These are phyloP conservation scores for Dinothrombium tinctorium DNA, from an alignment of 1,140 invertebrate genomes.

Conservation along the genomic window DNA sequence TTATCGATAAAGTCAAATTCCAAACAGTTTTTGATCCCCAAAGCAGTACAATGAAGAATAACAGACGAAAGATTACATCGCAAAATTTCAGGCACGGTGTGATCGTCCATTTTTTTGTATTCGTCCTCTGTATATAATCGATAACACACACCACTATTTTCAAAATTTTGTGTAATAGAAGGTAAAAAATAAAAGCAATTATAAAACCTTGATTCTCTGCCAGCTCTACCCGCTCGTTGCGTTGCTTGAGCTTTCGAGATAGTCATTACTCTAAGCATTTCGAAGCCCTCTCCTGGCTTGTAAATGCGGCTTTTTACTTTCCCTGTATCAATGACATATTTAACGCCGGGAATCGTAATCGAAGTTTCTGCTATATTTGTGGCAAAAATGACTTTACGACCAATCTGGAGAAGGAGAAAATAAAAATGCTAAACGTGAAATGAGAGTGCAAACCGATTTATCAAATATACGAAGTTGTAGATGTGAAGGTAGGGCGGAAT, in stretches of 20 bases:
- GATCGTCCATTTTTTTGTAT: conserved; percentile 40
- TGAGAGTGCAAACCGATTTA: conserved; percentile 24
- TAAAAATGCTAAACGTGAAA: conserved; percentile 3
- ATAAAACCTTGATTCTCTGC: conserved; percentile 36
- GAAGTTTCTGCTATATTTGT: conserved; percentile 97
- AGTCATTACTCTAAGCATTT: conserved; percentile 50
- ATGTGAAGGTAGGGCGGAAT: conserved; percentile 47
- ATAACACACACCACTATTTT: conserved; percentile 23
- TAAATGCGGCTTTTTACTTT: conserved; percentile 57
- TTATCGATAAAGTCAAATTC: conserved; percentile 79
- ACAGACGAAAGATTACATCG: conserved; percentile 47
- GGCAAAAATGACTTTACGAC: conserved; percentile 69
- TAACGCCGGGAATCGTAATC: conserved; percentile 78
- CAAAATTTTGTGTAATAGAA: background rate
- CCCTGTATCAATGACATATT: conserved; percentile 81
- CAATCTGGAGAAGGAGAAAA: conserved; percentile 7
- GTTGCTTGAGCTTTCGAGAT: conserved; percentile 76
- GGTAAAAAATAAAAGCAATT: background rate
- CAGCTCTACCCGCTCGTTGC: conserved; percentile 72
- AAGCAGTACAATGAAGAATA: conserved; percentile 52
- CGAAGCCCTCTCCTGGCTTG: conserved; percentile 54
- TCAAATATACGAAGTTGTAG: conserved; percentile 56
- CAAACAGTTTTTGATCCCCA: conserved; percentile 47
- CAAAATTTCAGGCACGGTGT: conserved; percentile 63
- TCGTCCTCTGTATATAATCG: conserved; percentile 24